Base-by-base conservation (phyloP, 2,888 invertebrate genomes). In the Dryobota labecula region DNA sequence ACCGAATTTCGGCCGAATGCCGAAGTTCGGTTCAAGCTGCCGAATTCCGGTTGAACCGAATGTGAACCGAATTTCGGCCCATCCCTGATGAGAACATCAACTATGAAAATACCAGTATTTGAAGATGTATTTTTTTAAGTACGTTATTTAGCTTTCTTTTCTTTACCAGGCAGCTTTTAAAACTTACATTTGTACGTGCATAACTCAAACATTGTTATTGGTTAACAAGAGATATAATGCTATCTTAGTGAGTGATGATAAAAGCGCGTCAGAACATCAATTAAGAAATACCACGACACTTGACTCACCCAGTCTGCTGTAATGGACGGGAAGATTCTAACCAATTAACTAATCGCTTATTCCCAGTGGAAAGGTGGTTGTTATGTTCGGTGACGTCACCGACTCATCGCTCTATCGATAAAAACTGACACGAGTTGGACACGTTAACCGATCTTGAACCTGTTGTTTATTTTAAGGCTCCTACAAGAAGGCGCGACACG, bases 281-380 rank as follows among this genome's bases (percentile, higher is more conserved):
- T 94, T 93, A 94, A 90, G 90, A 85, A 92, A 94, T 93, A 89
- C 93, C 91, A 90, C 86, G 90, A 90, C 91, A 91, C 91, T 92
- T 91, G 87, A 86, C 89, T 93, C 93, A 91, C 87, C 88, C 88
- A 78, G 87, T 84, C 84, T 84, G 79, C 65, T 71, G 86, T 93
- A 94, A 93, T 93, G 92, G 92, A 87, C 86, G 85, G 86, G 87
- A 89, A 90, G 90, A 92, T 90, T 90, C 90, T 83, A 89, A 93
- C 89, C 91, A 93, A 94, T 95, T 94, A 93, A 89, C 88, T 88
- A 87, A 89, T 86, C 87, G 85, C 87, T 88, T 84, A 84, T 88
- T 86, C 84, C 75, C 80, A 83, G 82, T 84, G 71, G 84, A 85
- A 89, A 89, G 84, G 86, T 88, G 78, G 78, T 80, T 67, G 76